Percentiles rank a stretch among this genome's conserved stretches.
These are phyloP conservation scores for Metellina segmentata DNA, from an alignment of 2,888 invertebrate genomes.

Conservation along the genomic window DNA sequence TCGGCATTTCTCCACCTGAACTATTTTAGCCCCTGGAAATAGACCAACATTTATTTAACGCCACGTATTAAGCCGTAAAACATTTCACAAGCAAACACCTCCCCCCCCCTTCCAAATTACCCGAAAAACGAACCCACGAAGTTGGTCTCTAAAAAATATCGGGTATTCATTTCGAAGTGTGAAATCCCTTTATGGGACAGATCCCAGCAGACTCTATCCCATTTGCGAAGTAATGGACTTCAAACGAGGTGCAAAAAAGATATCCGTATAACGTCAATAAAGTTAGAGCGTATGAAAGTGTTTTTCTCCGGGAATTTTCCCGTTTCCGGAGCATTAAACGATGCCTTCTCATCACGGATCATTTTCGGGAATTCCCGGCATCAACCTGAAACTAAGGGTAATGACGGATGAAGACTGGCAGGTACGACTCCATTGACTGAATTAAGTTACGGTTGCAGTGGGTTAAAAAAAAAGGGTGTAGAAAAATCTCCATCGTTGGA, in stretches of 20 bases:
- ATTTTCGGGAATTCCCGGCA: slow-evolving; percentile 40
- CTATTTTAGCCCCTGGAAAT: neutral
- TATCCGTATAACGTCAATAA: slow-evolving; percentile 67
- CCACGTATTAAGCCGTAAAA: slow-evolving; percentile 31
- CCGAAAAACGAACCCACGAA: neutral
- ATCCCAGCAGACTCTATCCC: slow-evolving; percentile 28
- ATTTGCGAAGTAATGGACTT: slow-evolving; percentile 56
- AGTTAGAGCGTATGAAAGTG: slow-evolving; percentile 66
- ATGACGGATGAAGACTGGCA: slow-evolving; percentile 52
- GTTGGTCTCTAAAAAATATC: slow-evolving; percentile 38
- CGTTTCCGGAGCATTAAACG: slow-evolving; percentile 46
- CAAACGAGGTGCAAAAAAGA: slow-evolving; percentile 58
- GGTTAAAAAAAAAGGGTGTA: slow-evolving; percentile 22
- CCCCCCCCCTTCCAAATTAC: neutral
- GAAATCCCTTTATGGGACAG: slow-evolving; percentile 43
- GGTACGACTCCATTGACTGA: slow-evolving; percentile 45
- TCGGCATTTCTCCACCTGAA: neutral
- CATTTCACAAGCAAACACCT: slow-evolving; percentile 11
- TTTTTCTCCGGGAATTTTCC: slow-evolving; percentile 58
- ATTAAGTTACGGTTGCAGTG: slow-evolving; percentile 46
- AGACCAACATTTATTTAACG: slow-evolving; percentile 21
- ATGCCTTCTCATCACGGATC: slow-evolving; percentile 65
- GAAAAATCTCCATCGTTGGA: slow-evolving; percentile 21
- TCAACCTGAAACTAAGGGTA: slow-evolving; percentile 44
- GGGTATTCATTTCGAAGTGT: slow-evolving; percentile 49